Conservation (phyloP, 2,888 invertebrate genomes). For the Caenorhabditis japonica region DNA sequence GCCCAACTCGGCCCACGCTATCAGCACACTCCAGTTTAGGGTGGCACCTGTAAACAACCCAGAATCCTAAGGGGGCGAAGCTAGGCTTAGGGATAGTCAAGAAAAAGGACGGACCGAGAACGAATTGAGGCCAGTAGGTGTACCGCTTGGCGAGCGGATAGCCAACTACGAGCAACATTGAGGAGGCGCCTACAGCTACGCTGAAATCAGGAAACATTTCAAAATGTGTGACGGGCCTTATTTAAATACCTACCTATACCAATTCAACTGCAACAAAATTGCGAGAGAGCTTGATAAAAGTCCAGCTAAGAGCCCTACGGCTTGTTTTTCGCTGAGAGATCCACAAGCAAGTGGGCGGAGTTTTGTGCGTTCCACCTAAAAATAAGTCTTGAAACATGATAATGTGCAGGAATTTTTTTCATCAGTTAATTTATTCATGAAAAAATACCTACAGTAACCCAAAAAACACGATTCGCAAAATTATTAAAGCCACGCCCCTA, state of each 20-base stretch:
- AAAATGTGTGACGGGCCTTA: slow-evolving; percentile 1
- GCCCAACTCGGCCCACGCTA: slow-evolving; percentile 78
- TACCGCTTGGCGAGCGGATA: slow-evolving; percentile 95
- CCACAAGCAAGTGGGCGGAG: slow-evolving; percentile 89
- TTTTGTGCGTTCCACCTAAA: slow-evolving; percentile 87
- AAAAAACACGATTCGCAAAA: background rate
- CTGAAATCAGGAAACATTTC: slow-evolving; percentile 76
- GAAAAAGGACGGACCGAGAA: slow-evolving; percentile 79
- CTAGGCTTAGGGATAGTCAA: no score
- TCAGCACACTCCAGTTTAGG: slow-evolving; percentile 79
- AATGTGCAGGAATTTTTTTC: background rate
- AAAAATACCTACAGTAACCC: background rate
- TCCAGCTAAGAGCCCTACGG: slow-evolving; percentile 86
- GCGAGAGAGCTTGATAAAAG: slow-evolving; percentile 87
- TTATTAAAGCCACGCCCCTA: no score
- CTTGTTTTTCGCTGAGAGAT: slow-evolving; percentile 84
- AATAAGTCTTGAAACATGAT: no score
- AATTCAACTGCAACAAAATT: slow-evolving; percentile 91
- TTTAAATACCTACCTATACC: slow-evolving; percentile 83
- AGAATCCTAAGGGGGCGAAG: no score
- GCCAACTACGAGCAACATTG: slow-evolving; percentile 84
- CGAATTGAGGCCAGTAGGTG: slow-evolving; percentile 95
- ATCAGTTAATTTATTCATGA: background rate
- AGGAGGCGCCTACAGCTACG: slow-evolving; percentile 79
- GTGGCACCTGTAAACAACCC: slow-evolving; percentile 63